A percentile compares a stretch with the other conserved stretches of the same genome.
Evolutionary conservation across 2,113 vertebrate genomes (phyloP).

Genomic region (Hypanus sabinus): DNA sequence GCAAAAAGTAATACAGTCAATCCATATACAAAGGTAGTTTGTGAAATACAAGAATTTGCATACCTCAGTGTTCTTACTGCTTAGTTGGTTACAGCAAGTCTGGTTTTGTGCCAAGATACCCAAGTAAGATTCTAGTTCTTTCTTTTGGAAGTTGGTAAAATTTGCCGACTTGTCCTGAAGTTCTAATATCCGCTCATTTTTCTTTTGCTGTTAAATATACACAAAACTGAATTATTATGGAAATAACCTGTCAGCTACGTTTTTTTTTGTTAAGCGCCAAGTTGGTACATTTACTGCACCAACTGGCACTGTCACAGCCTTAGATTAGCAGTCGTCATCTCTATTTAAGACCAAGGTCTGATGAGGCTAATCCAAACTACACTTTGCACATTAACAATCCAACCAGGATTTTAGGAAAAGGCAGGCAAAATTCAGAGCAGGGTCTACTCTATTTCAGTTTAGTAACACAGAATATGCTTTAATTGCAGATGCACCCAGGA

Average conservation of each 20-base stretch:
- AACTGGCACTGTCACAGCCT: neutral
- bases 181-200: conserved; percentile 22
- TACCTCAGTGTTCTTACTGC: conserved; percentile 25
- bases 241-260: neutral
- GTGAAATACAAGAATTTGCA: neutral
- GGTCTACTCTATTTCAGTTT: too few species aligned
- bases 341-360: neutral
- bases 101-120: conserved; percentile 7
- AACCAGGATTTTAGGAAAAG: neutral
- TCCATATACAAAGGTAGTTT: neutral
- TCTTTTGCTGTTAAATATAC: conserved; percentile 8
- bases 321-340: too few species aligned
- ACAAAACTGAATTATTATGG: conserved; percentile 23
- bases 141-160: conserved; percentile 26
- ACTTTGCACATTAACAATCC: neutral
- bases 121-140: conserved; percentile 32
- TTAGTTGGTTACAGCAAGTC: neutral
- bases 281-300: neutral
- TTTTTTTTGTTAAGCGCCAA: too few species aligned
- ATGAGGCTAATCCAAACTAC: neutral
- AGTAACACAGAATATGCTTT: neutral
- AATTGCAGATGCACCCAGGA: neutral
- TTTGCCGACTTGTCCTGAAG: conserved; percentile 29
- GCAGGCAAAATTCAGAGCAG: neutral
- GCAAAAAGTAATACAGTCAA: neutral